These are phyloP conservation scores for Arctia plantaginis DNA, from an alignment of 2,888 invertebrate species.

Conservation along the genomic window DNA sequence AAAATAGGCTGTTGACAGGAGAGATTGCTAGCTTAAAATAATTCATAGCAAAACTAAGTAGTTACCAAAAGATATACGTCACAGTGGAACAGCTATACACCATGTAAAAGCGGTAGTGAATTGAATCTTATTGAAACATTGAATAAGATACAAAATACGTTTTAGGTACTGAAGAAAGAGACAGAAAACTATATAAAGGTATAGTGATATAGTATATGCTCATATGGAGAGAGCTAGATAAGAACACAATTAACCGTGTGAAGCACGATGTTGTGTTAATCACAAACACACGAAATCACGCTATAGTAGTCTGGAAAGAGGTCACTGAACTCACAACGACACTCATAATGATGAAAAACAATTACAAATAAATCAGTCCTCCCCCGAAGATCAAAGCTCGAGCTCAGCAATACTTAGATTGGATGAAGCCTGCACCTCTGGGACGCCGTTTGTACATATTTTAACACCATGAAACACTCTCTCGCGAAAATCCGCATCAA, in stretches of 20 bases:
- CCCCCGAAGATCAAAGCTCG: constrained; percentile 5
- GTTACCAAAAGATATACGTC: not conserved
- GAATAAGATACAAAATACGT: too few species aligned
- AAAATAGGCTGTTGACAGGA: not conserved
- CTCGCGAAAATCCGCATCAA: constrained; percentile 26
- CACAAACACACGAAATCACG: not conserved
- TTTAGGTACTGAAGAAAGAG: too few species aligned
- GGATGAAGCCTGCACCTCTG: constrained; percentile 13
- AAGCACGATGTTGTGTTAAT: not conserved
- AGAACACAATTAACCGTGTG: not conserved
- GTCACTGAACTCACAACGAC: not conserved
- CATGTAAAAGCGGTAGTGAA: not conserved
- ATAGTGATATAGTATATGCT: too few species aligned
- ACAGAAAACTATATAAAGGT: too few species aligned
- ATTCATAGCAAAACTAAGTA: not conserved
- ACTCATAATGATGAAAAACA: constrained; percentile 3
- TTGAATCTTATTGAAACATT: too few species aligned
- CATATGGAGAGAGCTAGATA: not conserved
- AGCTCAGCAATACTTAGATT: constrained; percentile 28
- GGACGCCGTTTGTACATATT: constrained; percentile 29
- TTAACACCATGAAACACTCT: constrained; percentile 33
- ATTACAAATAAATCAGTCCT: constrained; percentile 9
- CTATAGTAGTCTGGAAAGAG: not conserved
- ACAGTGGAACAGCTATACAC: not conserved
- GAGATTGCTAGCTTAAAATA: not conserved